Evolutionary conservation across 2,888 invertebrate species (phyloP), one percentile per base, ranked within the genome.

Genomic region (Acleris literana): DNA sequence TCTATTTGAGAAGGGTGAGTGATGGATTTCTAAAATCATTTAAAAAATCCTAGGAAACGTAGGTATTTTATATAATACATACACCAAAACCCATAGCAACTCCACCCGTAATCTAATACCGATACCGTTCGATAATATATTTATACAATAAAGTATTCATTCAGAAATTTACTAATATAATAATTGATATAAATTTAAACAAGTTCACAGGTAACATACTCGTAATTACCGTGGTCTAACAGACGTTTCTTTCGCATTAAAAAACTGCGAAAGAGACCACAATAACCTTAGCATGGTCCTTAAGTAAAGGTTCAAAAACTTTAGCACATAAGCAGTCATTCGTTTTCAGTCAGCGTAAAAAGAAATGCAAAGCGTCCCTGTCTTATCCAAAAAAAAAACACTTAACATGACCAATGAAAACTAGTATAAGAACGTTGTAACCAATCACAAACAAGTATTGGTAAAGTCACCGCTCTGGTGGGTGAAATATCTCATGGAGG

Each of bases 281-380:
- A 54, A 20, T 25, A 33, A 3, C 3, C 17, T 64, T 22, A 33
- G 44, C 51, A 65, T 29, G 54, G 18, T 33, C 55, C 20, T 17
- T 51, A 67, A 69, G 76, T 78, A 82, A 79, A 84, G 70, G 69
- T 74, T 80, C 78, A 77, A 81, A 86, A 85, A 84, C 44, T 85
- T 89, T 88, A 88, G 88, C 88, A 88, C 88, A 83, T 76, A 76
- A 80, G 72, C 86, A 88, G 87, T 88, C 86, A 75, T 74, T 78
- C 70, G 73, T 76, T 76, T 69, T 87, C 86, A 88, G 86, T 87
- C 87, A 82, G 76, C 77, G 80, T 79, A 76, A 76, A 83, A 84
- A 79, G 72, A 86, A 88, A 88, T 88, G 87, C 87, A 83, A 68
- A 70, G 71, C 71, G 71, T 83, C 81, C 85, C 85, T 83, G 83